These are phyloP conservation scores for Eupithecia dodoneata DNA, from an alignment of 2,888 invertebrate genomes.

Conservation along the genomic window DNA sequence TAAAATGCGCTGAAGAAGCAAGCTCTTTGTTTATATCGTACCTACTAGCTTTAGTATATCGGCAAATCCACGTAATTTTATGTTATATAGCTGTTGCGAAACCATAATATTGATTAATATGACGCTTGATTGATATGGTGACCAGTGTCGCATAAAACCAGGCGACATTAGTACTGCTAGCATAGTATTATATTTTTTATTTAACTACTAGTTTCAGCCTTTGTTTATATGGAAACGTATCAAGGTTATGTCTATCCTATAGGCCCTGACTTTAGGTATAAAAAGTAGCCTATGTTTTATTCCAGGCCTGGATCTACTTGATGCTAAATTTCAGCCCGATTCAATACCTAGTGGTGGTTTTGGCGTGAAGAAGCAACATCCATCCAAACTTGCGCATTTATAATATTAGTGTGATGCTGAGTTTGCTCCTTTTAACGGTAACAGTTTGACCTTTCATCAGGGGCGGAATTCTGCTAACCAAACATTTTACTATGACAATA, in stretches of 20 bases:
- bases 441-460: background rate
- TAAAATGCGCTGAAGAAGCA: conserved; percentile 1
- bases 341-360: no score
- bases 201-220: no score
- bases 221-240: no score
- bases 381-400: no score
- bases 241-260: no score
- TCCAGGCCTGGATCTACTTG: no score
- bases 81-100: background rate
- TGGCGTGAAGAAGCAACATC: no score
- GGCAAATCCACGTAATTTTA: background rate
- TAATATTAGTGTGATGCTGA: background rate
- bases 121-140: background rate
- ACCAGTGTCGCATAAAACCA: background rate
- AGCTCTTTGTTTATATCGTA: background rate
- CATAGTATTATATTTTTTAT: background rate
- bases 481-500: no score
- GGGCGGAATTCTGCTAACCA: no score
- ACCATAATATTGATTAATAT: background rate
- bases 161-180: background rate
- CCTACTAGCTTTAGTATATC: background rate
- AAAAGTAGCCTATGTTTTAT: no score
- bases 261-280: no score
- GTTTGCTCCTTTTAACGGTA: background rate
- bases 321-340: no score